These are phyloP conservation scores for Theropithecus gelada DNA, from an alignment of 2,113 vertebrate genomes.

Conservation along the genomic window DNA sequence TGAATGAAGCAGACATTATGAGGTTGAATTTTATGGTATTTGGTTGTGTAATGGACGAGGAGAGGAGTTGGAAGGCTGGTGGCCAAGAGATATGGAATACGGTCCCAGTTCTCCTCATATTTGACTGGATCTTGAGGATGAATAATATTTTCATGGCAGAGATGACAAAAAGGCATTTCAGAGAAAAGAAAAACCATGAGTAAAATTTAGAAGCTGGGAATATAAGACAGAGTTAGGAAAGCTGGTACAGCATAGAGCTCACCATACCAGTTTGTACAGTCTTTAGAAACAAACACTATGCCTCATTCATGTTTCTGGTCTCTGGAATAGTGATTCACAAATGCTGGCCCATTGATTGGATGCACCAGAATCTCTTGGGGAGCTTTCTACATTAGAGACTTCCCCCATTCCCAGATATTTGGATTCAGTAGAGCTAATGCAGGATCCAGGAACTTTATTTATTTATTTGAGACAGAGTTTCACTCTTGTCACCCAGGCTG, in stretches of 20 bases:
- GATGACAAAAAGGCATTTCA: background rate
- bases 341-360: background rate
- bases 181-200: background rate
- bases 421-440: background rate
- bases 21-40: background rate
- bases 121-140: background rate
- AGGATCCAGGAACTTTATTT: background rate
- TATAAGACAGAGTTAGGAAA: background rate
- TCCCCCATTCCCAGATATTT: background rate
- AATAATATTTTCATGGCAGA: background rate
- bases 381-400: background rate
- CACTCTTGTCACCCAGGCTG: background rate
- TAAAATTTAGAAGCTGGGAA: background rate
- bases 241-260: background rate
- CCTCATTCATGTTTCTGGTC: background rate
- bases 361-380: background rate
- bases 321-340: background rate
- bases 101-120: background rate
- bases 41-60: background rate
- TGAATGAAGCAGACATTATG: too few species aligned
- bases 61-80: too few species aligned
- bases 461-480: background rate
- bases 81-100: background rate
- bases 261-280: background rate
- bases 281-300: background rate